phyloP scores from a whole-genome alignment of 2,888 invertebrate species.

The Cryptocheilus praepositus region DNA sequence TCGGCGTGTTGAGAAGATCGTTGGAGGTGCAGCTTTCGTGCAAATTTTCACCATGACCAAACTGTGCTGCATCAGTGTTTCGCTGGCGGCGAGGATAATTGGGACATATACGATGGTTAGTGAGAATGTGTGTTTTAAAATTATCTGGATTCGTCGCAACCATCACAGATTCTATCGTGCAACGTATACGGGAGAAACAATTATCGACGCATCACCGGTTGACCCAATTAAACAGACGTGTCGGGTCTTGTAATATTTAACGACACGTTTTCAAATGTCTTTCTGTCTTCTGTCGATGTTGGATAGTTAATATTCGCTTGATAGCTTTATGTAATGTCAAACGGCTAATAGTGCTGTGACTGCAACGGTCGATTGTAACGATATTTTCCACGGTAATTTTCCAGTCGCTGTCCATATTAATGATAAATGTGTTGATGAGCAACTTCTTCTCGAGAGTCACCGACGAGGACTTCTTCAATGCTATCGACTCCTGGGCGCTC shows the following conservation, averaged over 20 bases:
- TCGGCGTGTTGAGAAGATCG: slow-evolving; percentile 22
- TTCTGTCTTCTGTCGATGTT: too few species aligned
- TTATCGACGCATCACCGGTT: too few species aligned
- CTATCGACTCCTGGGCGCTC: slow-evolving; percentile 62
- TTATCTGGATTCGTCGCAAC: too few species aligned
- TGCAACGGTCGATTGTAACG: not conserved
- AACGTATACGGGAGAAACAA: too few species aligned
- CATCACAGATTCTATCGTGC: too few species aligned
- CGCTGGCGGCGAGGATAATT: slow-evolving; percentile 67
- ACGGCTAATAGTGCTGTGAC: not conserved
- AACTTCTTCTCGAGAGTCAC: slow-evolving; percentile 62
- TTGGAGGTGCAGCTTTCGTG: not conserved
- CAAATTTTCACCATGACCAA: slow-evolving; percentile 48
- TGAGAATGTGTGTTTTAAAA: slow-evolving; percentile 8
- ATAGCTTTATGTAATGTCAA: too few species aligned
- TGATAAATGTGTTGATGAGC: slow-evolving; percentile 68
- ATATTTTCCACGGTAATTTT: slow-evolving; percentile 22
- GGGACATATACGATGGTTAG: slow-evolving; percentile 70
- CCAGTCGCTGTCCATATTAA: slow-evolving; percentile 67
- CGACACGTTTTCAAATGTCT: too few species aligned
- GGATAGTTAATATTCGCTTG: too few species aligned
- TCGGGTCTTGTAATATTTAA: too few species aligned
- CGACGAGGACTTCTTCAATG: slow-evolving; percentile 58
- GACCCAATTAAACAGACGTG: too few species aligned
- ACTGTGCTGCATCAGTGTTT: slow-evolving; percentile 64